Base-by-base conservation (phyloP, 1,140 invertebrate species). In the Globodera ellingtonae region DNA sequence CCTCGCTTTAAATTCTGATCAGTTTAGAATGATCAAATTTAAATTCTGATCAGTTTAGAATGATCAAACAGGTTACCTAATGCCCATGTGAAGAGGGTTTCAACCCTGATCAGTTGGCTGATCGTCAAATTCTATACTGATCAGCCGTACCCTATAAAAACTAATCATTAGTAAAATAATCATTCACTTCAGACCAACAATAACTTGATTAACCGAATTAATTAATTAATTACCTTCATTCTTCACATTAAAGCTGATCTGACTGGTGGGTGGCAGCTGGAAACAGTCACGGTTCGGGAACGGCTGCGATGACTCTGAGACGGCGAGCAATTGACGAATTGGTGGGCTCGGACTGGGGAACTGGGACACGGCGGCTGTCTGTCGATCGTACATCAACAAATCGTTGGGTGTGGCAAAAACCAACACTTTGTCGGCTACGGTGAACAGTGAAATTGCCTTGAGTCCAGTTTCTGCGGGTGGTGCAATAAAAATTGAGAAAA, bases 401-500 rank as follows among this genome's bases (percentile, higher is more conserved):
- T 89, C 82, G 10, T 72, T 81, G 3, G 87, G 84, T 35, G 87
- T 89, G 13, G 84, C 86, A 70, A 88, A 89, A 21, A 89, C 83
- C 72, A 88, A 89, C 46, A 89, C 72, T 79, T 88, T 89, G 77
- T 88, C 87, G 15, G 88, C 88, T 15, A 89, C 88, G 6, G 88
- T 75, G 79, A 88, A 89, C 48, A 84, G 80, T 18, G 82, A 82
- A 10, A 88, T 83, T 13, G 85, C 82, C 78, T 88, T 88, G 18
- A 89, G 75, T 3, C 88, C 87, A 6, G 83, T 87, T 50, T 88
- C 86, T 78, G 75, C 18, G n/a, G n/a, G n/a, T n/a, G 18, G 0
- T 5, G 56, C 2, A 71, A 62, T 1, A 21, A 5, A 46, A 74
- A 8, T 7, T 77, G 62, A 76, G 3, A 4, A 0, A 67, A 52